phyloP scores from a whole-genome alignment of 2,113 vertebrate species.

The Bos javanicus region DNA sequence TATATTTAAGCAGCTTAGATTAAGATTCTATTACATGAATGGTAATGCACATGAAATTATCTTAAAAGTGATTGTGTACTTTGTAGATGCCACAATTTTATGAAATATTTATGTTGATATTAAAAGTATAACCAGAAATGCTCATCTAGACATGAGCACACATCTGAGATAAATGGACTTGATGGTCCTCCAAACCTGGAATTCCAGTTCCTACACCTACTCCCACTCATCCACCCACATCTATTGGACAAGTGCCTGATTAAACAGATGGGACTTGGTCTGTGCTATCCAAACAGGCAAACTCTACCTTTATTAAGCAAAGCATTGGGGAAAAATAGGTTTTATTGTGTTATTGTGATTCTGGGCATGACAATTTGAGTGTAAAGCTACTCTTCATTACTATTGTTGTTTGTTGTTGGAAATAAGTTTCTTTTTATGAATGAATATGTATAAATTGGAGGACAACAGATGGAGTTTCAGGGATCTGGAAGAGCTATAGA shows the following conservation, averaged over 20 bases:
- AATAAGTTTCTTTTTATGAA: slow-evolving; percentile 35
- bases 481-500: background rate
- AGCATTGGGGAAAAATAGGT: background rate
- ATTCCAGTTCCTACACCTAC: background rate
- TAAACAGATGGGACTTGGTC: slow-evolving; percentile 37
- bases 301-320: slow-evolving; percentile 22
- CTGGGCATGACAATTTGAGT: background rate
- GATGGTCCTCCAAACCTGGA: background rate
- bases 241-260: slow-evolving; percentile 27
- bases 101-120: background rate
- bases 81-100: background rate
- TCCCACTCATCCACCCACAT: background rate
- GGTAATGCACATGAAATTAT: background rate
- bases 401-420: background rate
- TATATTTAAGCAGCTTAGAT: background rate
- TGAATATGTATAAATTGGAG: slow-evolving; percentile 23
- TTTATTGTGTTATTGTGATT: background rate
- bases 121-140: background rate
- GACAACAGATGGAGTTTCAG: slow-evolving; percentile 15
- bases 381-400: slow-evolving; percentile 9
- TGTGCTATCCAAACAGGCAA: background rate
- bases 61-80: background rate
- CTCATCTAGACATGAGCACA: slow-evolving; percentile 7
- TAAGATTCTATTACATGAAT: background rate
- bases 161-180: slow-evolving; percentile 29